Conservation (phyloP, 2,888 invertebrate genomes). For the Iselma pallidipennis region DNA sequence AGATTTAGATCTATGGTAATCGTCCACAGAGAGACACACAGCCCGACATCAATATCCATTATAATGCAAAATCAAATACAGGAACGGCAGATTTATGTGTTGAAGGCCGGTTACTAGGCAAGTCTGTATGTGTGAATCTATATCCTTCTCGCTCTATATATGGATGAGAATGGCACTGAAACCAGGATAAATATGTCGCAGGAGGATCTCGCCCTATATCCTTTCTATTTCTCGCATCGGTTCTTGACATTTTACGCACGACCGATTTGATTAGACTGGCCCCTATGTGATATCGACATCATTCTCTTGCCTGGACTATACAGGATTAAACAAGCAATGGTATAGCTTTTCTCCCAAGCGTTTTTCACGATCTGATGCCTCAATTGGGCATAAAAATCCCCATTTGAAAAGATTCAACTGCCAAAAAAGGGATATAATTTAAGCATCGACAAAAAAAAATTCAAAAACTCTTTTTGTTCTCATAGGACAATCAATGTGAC, state of each 20-base stretch:
- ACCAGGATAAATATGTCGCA: slow-evolving; percentile 43
- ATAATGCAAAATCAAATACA: slow-evolving; percentile 40
- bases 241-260: slow-evolving; percentile 34
- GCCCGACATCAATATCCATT: slow-evolving; percentile 38
- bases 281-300: slow-evolving; percentile 20
- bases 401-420: neutral
- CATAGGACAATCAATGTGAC: too few relatives aligned
- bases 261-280: slow-evolving; percentile 32
- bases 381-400: neutral
- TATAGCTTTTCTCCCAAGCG: neutral
- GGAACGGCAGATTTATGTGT: slow-evolving; percentile 35
- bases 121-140: neutral
- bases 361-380: neutral
- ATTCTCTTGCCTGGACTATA: slow-evolving; percentile 16
- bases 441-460: too few relatives aligned
- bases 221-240: slow-evolving; percentile 40
- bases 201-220: slow-evolving; percentile 25
- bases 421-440: neutral
- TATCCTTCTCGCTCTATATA: neutral
- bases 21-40: slow-evolving; percentile 24
- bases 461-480: too few relatives aligned
- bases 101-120: slow-evolving; percentile 14
- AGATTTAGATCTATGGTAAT: slow-evolving; percentile 28
- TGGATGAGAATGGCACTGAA: slow-evolving; percentile 28
- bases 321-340: neutral